Evolutionary conservation across 53 echinoderm and acorn worm species (phyloP), one percentile per base, ranked within the genome.

Genomic region (Holothuria leucospilota): DNA sequence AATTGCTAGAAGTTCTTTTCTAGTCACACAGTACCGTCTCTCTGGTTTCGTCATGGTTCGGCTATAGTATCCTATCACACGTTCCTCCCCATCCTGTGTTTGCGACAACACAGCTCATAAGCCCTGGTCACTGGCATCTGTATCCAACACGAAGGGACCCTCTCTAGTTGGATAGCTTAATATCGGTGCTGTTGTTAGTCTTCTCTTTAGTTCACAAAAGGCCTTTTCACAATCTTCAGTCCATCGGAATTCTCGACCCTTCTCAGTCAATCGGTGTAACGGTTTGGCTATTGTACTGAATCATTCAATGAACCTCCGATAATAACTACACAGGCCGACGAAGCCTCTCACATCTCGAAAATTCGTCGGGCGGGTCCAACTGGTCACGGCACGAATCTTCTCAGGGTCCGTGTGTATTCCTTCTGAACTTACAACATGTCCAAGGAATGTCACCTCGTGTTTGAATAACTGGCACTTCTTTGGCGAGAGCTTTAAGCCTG

Each of bases 111-210:
- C 81, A 0, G 60, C 59, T 5, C n/a, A 62, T 60, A 81, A 5
- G 6, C 62, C 62, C 18, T 81, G 81, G 29, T 81, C 20, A 59
- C 81, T 81, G 7, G 81, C 62, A 40, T 81, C 81, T 23, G 81
- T 81, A 2, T 81, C 81, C 62, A 81, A 23, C 13, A 59, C n/a
- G 15, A 61, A 81, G 4, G 29, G 61, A 13, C 25, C 81, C 0
- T 81, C 81, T 12, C 27, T 59, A 21, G 3, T 20, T 0, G 81
- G 81, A 11, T 60, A 81, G 20, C 61, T 13, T 8, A 81, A 29
- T 2, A 59, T 29, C 5, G 60, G 62, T 18, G 81, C 29, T 5
- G 75, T 38, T 15, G 75, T 75, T 1, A 51, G 49, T 42, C 75
- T 8, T 3, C 2, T 18, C 74, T 74, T 39, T 5, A 74, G 74